Conservation (phyloP, 2,797 vertebrate genomes). For the Spinus olivaceus region DNA sequence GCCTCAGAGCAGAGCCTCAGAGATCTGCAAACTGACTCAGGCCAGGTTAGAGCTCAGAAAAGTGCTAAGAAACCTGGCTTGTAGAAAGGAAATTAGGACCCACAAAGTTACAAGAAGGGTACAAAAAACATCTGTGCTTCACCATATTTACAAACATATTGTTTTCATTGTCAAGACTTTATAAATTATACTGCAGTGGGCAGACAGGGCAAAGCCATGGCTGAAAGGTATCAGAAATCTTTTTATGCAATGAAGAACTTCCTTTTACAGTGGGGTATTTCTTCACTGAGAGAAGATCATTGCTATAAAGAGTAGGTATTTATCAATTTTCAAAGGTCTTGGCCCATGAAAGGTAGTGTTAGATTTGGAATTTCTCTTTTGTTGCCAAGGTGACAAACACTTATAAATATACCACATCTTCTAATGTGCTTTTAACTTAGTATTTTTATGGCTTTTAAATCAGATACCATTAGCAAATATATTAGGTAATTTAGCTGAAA, state of each 20-base stretch:
- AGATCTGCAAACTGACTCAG: not conserved
- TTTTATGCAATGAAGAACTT: constrained; percentile 54
- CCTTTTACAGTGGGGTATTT: constrained; percentile 55
- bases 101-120: not conserved
- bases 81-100: not conserved
- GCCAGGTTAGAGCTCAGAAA: not conserved
- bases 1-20: not conserved
- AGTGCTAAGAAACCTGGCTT: not conserved
- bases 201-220: constrained; percentile 22
- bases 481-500: constrained; percentile 86
- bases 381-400: constrained; percentile 85
- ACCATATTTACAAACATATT: not conserved
- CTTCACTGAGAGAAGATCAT: constrained; percentile 72
- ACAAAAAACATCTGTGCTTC: not conserved
- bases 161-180: constrained; percentile 26
- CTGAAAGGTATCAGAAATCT: constrained; percentile 41
- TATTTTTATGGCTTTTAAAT: constrained; percentile 87
- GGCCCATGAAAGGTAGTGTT: constrained; percentile 79
- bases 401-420: constrained; percentile 84
- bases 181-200: not conserved
- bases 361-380: constrained; percentile 78
- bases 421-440: constrained; percentile 84
- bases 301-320: constrained; percentile 76
- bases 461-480: constrained; percentile 86
- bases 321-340: constrained; percentile 84